phyloP scores from a whole-genome alignment of 2,113 vertebrate genomes.

The Mastomys coucha region DNA sequence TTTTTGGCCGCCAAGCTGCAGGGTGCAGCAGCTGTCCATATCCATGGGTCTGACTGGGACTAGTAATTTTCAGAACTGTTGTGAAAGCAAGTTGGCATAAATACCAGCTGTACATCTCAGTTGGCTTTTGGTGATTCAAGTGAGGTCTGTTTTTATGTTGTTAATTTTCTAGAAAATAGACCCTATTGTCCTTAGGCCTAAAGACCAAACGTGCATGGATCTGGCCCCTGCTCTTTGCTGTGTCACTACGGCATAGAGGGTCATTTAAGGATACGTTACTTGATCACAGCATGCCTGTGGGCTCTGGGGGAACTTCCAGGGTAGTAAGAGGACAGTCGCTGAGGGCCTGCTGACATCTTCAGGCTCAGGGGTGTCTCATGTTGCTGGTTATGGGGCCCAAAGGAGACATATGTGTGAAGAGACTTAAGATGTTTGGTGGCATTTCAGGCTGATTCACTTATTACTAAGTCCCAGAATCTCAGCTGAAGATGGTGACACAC shows the following conservation, averaged over 20 bases:
- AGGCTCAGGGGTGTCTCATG: neutral
- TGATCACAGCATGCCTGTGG: neutral
- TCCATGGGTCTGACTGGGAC: conserved; percentile 39
- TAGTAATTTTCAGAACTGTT: conserved; percentile 68
- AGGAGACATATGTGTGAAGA: neutral
- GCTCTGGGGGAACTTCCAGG: conserved; percentile 10
- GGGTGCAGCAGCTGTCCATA: conserved; percentile 67
- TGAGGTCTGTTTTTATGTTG: conserved; percentile 34
- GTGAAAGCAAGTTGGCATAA: neutral
- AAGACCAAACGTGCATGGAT: neutral
- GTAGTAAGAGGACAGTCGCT: neutral
- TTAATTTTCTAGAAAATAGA: conserved; percentile 54
- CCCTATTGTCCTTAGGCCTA: neutral
- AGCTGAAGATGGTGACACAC: neutral
- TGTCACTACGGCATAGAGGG: neutral
- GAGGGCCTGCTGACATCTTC: neutral
- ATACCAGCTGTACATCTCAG: conserved; percentile 33
- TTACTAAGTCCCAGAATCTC: neutral
- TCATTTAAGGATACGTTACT: conserved; percentile 52
- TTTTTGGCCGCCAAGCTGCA: conserved; percentile 55
- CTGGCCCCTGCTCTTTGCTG: neutral
- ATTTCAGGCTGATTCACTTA: neutral
- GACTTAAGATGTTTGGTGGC: neutral
- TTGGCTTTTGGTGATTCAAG: conserved; percentile 29
- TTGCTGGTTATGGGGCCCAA: neutral